Evolutionary conservation across 1,140 invertebrate species (phyloP), one percentile per base, ranked within the genome.

Genomic region (Drosophila virilis): DNA sequence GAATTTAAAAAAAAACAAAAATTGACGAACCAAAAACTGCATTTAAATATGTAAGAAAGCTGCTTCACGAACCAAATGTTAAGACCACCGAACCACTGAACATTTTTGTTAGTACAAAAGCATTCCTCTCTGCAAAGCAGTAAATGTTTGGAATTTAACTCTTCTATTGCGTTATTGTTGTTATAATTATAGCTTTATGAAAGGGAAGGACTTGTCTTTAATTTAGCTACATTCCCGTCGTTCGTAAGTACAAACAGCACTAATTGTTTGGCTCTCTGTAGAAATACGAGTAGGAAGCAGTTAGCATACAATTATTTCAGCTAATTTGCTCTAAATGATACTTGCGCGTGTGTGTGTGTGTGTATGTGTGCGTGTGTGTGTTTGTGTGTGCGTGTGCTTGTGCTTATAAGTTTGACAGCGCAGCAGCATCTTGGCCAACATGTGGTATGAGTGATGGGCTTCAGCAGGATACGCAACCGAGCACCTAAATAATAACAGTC

Each of bases 381-480:
- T 15, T 45, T 33, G 55, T 45, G 45, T 65, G 33, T 58, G 45
- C 6, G 22, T 42, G 37, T 51, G 65, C 52, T 51, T 3, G 48
- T 64, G 60, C 35, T 71, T 55, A 57, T 70, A 70, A 42, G 50
- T 64, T 64, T 58, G 64, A 37, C 54, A 52, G 35, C 46, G 42
- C 17, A 13, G 68, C 8, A 13, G 32, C 48, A 38, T 35, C 62
- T 46, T 60, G 68, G 74, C 74, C 81, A 67, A 81, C 82, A 46
- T 81, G 74, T 78, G 67, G 82, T 76, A 88, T 85, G 75, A 86
- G 82, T 81, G 86, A 85, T 85, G 78, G 54, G 77, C 69, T 64
- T 51, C 9, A 77, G 58, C 66, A 32, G 35, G 15, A 33, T 61
- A 45, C 55, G 46, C 46, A 54, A 62, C 40, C 38, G 45, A 52